Evolutionary conservation across 2,888 invertebrate species (phyloP).

Genomic region (Agrochola lychnidis): DNA sequence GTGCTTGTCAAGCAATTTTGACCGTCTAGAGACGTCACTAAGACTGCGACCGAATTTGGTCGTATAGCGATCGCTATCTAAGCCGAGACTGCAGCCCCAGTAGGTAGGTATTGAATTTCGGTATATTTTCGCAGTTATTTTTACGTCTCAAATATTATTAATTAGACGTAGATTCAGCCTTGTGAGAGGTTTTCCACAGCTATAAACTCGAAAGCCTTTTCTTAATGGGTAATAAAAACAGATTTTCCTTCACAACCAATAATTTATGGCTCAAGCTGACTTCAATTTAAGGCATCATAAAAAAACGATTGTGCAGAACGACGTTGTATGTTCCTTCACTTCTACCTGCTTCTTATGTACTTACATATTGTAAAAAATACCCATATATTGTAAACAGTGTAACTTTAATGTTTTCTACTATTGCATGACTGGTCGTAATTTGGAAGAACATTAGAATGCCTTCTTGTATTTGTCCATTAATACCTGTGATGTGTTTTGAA

Average conservation of each 20-base stretch:
- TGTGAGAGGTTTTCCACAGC: not conserved
- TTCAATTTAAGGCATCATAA: slow-evolving; percentile 28
- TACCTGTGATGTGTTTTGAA: slow-evolving; percentile 24
- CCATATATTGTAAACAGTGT: not conserved
- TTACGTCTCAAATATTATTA: not conserved
- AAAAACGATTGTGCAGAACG: slow-evolving; percentile 13
- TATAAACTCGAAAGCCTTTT: slow-evolving; percentile 19
- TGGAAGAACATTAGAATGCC: slow-evolving; percentile 19
- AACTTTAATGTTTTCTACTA: not conserved
- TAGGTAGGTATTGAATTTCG: not conserved
- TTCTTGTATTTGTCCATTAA: slow-evolving; percentile 2
- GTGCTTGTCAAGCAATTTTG: too few relatives aligned
- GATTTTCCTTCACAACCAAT: slow-evolving; percentile 20
- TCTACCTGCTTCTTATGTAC: not conserved
- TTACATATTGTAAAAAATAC: slow-evolving; percentile 3
- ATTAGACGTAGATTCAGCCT: not conserved
- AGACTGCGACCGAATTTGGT: too few relatives aligned
- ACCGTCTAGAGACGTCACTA: too few relatives aligned
- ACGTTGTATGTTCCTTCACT: not conserved
- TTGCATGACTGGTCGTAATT: slow-evolving; percentile 36
- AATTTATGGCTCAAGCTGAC: slow-evolving; percentile 9
- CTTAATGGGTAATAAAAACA: slow-evolving; percentile 3
- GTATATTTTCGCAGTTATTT: not conserved
- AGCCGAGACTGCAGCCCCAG: too few relatives aligned
- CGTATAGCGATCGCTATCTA: too few relatives aligned